Evolutionary conservation across 37 sponge, comb jelly and placozoan species (phyloP), one percentile per base, ranked within the genome.

Genomic region (Crambe crambe): DNA sequence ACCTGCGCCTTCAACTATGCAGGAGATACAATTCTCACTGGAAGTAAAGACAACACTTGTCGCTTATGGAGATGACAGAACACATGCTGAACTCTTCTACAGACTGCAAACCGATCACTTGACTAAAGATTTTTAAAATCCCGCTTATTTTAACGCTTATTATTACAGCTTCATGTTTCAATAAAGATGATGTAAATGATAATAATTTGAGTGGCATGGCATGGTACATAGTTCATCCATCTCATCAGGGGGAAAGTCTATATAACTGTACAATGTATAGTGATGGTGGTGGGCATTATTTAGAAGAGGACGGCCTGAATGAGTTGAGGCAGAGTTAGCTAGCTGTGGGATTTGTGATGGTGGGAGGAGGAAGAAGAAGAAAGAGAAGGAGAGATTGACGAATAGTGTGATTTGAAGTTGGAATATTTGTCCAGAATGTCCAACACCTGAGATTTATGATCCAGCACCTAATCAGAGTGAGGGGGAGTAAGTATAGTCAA

Each of bases 31-130:
- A 85, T 98, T 31, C 87, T 98, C n/a, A 98, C 97, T 62, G 97
- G 96, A 84, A 96, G 99, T 70, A 98, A 98, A 80, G 99, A 98
- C 76, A 98, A 98, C 78, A 96, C 99, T 0, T 98, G 99, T 73
- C 70, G 99, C n/a, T 68, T 98, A 41, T 98, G 99, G 99, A 93
- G 91, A 80, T 91, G 79, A 82, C 38, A 29, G 61, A 4, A 51
- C 25, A 27, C 64, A 67, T 30, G n/a, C n/a, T n/a, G n/a, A 12
- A 54, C 18, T 54, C 26, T 23, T 6, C 15, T 9, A 62, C 31
- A 62, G n/a, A n/a, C 26, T 30, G 70, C 70, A 68, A 62, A 62
- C 63, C 63, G 63, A 62, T 62, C 63, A 62, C 63, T 62, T 47
- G 10, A 47, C 51, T n/a, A n/a, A n/a, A n/a, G n/a, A n/a, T n/a